These are phyloP conservation scores for Sebastes kiyomatsui DNA, from an alignment of 2,797 vertebrate species.

Conservation along the genomic window DNA sequence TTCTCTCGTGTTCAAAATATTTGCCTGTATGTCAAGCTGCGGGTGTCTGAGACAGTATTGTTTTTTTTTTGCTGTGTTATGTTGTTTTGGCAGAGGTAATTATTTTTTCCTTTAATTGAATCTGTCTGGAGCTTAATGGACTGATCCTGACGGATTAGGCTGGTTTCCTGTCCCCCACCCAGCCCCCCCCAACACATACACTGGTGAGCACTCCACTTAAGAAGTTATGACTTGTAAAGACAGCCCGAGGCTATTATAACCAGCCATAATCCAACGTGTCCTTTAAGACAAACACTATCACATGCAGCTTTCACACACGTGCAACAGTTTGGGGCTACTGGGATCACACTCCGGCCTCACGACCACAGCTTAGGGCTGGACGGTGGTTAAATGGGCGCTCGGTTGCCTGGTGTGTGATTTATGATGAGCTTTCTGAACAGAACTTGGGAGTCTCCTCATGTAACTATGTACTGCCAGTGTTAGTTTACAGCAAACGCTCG, in stretches of 20 bases:
- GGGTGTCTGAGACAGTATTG: constrained; percentile 13
- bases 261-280: constrained; percentile 37
- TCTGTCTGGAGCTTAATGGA: constrained; percentile 75
- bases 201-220: constrained; percentile 9
- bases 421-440: constrained; percentile 26
- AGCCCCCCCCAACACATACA: constrained; percentile 21
- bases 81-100: constrained; percentile 55
- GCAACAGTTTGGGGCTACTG: constrained; percentile 16
- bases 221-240: constrained; percentile 51
- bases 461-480: constrained; percentile 23
- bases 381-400: constrained; percentile 16
- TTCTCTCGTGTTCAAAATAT: constrained; percentile 33
- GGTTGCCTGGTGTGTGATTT: constrained; percentile 32
- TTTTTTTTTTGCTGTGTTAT: constrained; percentile 42
- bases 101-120: constrained; percentile 76
- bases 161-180: constrained; percentile 65
- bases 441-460: constrained; percentile 4
- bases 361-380: not conserved
- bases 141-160: constrained; percentile 72
- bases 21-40: constrained; percentile 40
- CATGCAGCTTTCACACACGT: constrained; percentile 28
- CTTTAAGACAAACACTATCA: constrained; percentile 39
- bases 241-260: constrained; percentile 45
- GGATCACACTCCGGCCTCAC: constrained; percentile 7
- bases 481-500: constrained; percentile 21